Conservation (phyloP, 2,888 invertebrate species). For the Anodontia alba region DNA sequence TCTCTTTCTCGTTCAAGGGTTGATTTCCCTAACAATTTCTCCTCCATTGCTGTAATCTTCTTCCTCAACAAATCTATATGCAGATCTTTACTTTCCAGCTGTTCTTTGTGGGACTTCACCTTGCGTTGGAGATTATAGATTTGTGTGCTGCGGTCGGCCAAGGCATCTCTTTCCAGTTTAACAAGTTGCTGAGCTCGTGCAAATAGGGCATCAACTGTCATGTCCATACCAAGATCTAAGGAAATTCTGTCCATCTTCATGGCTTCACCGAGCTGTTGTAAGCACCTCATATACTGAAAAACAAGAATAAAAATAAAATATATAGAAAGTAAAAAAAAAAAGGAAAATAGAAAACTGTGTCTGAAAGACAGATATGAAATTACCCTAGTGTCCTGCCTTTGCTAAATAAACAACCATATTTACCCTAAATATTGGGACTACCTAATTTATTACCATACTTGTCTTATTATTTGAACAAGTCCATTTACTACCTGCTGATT, state of each 20-base stretch:
- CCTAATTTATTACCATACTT: too few relatives aligned
- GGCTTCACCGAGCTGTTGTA: slow-evolving; percentile 92
- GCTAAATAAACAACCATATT: too few relatives aligned
- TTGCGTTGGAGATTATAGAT: slow-evolving; percentile 95
- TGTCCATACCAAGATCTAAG: slow-evolving; percentile 92
- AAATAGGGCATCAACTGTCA: slow-evolving; percentile 93
- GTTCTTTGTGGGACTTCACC: slow-evolving; percentile 92
- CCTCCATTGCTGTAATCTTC: slow-evolving; percentile 88
- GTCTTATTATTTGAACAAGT: too few relatives aligned
- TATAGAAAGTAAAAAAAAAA: not conserved
- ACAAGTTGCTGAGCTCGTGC: slow-evolving; percentile 94
- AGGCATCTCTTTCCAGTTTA: slow-evolving; percentile 92
- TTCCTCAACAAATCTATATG: slow-evolving; percentile 95
- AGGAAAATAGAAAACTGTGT: not conserved
- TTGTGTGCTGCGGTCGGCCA: slow-evolving; percentile 94
- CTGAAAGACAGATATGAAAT: too few relatives aligned
- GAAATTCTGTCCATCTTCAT: slow-evolving; percentile 94
- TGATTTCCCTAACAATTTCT: slow-evolving; percentile 78
- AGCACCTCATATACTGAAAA: slow-evolving; percentile 87
- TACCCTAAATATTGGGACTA: too few relatives aligned
- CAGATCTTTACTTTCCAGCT: slow-evolving; percentile 95
- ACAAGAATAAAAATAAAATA: too few relatives aligned
- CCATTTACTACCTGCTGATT: too few relatives aligned
- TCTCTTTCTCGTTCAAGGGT: slow-evolving; percentile 82
- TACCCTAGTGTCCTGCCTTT: too few relatives aligned